Percentiles rank a stretch among this genome's conserved stretches.
Conservation (phyloP, 2,797 vertebrate species). For the Rhynchonycteris naso region DNA sequence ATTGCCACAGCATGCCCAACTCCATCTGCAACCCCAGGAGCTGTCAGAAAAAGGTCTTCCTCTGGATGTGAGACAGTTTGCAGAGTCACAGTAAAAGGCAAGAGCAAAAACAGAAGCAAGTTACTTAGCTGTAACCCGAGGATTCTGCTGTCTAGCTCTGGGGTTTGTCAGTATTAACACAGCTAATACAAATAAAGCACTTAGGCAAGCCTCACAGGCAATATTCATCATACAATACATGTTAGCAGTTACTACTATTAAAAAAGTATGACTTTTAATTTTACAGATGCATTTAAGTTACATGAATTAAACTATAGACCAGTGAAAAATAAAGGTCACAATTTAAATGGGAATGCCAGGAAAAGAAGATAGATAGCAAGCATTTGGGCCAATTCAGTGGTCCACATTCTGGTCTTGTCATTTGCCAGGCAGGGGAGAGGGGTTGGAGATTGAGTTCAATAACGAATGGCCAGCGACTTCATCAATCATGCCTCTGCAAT, state of each 20-base stretch:
- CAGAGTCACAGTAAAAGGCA: constrained; percentile 18
- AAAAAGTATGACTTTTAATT: not conserved
- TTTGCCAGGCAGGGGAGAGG: not conserved
- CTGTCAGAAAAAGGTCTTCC: constrained; percentile 18
- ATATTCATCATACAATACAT: not conserved
- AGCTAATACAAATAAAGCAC: not conserved
- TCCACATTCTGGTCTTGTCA: not conserved
- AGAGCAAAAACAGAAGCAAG: not conserved
- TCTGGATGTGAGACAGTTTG: not conserved
- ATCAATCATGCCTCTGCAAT: not conserved
- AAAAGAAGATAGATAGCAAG: not conserved
- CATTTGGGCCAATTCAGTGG: not conserved
- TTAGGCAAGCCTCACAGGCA: not conserved
- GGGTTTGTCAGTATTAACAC: not conserved
- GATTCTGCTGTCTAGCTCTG: not conserved
- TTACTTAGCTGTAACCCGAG: not conserved
- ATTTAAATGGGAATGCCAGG: not conserved
- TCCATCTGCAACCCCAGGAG: not conserved
- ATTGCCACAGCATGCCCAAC: not conserved
- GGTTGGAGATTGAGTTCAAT: not conserved
- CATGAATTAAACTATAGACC: not conserved
- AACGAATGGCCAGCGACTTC: not conserved
- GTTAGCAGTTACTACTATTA: not conserved
- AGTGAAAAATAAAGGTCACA: constrained; percentile 3
- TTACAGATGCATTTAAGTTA: not conserved